Conservation (phyloP, 92 coral and sea anemone species). For the Umimayanthus kanabou region DNA sequence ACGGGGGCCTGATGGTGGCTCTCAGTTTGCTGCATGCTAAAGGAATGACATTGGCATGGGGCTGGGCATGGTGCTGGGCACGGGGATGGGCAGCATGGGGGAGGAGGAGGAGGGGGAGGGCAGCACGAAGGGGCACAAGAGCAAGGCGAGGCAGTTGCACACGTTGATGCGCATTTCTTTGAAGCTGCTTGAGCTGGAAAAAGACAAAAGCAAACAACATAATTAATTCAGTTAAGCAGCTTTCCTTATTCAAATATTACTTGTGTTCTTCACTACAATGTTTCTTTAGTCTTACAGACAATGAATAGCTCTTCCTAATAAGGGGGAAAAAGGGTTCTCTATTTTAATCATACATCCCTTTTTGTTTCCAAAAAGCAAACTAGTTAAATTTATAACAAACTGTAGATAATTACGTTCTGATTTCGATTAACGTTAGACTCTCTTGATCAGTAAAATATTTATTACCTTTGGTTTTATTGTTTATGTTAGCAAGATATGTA, state of each 20-base stretch:
- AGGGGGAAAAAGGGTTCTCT: not conserved
- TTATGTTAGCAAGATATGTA: not conserved
- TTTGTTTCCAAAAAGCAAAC: not conserved
- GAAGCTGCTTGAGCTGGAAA: slow-evolving; percentile 55
- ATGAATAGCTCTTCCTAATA: not conserved
- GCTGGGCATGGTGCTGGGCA: slow-evolving; percentile 71
- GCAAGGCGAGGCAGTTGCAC: slow-evolving; percentile 62
- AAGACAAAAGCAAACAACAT: not conserved
- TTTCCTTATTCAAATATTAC: not conserved
- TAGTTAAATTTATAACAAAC: too few relatives aligned
- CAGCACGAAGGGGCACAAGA: slow-evolving; percentile 79
- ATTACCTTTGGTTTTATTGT: not conserved
- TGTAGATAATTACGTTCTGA: not conserved
- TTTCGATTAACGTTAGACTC: not conserved
- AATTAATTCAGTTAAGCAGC: not conserved
- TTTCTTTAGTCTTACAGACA: not conserved
- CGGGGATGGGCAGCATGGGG: slow-evolving; percentile 46
- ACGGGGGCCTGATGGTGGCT: slow-evolving; percentile 69
- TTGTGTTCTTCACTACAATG: not conserved
- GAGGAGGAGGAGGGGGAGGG: slow-evolving; percentile 48
- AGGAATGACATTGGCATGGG: slow-evolving; percentile 67
- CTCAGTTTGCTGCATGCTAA: slow-evolving; percentile 49
- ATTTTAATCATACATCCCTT: not conserved
- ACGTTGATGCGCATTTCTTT: slow-evolving; percentile 73
- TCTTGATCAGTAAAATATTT: slow-evolving; percentile 1